Percentiles rank a stretch among this genome's conserved stretches.
phyloP scores from a whole-genome alignment of 2,113 vertebrate species.

The Oplegnathus fasciatus region DNA sequence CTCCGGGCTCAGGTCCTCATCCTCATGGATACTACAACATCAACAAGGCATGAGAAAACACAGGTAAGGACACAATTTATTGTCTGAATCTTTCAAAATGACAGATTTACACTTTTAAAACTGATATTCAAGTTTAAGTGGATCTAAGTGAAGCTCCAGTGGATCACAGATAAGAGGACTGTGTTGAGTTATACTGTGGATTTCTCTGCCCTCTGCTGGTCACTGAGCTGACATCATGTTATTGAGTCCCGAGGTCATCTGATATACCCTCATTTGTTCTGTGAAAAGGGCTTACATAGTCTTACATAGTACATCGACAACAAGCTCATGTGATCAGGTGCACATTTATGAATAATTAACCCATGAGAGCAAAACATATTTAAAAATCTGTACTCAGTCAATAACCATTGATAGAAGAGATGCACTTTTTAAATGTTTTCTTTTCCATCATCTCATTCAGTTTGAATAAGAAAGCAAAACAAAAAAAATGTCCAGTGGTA shows the following conservation, averaged over 20 bases:
- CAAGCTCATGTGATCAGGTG: not conserved
- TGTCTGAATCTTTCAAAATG: not conserved
- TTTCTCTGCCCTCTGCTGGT: constrained; percentile 73
- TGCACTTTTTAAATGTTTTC: not conserved
- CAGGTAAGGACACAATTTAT: not conserved
- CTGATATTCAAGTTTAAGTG: not conserved
- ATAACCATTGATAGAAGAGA: not conserved
- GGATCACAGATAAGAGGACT: not conserved
- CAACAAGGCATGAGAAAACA: not conserved
- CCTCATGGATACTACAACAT: constrained; percentile 92
- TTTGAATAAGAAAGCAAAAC: constrained; percentile 7
- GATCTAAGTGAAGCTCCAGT: not conserved
- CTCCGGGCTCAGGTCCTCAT: constrained; percentile 96
- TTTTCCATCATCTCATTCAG: not conserved
- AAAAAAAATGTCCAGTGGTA: not conserved
- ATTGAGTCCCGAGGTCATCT: not conserved
- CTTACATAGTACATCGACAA: not conserved
- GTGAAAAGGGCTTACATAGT: not conserved
- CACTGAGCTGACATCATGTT: constrained; percentile 6
- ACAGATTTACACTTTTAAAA: not conserved
- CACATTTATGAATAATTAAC: constrained; percentile 1
- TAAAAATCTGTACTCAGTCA: not conserved
- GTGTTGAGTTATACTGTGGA: constrained; percentile 23
- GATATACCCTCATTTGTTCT: not conserved
- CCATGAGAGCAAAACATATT: not conserved